phyloP scores from a whole-genome alignment of 2,888 invertebrate genomes.

The Pristionchus arcanus region DNA sequence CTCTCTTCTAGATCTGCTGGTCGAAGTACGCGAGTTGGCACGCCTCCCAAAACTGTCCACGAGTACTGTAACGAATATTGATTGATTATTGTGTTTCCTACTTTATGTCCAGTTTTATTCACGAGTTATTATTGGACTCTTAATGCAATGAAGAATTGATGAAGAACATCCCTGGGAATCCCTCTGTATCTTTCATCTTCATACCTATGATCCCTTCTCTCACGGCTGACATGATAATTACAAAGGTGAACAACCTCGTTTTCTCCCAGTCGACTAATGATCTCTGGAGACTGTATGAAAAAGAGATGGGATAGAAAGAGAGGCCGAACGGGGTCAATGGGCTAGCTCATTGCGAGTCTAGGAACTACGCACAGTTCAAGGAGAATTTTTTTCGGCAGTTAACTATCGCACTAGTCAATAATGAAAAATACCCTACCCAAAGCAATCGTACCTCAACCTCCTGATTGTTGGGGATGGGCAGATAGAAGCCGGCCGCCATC shows the following conservation, averaged over 20 bases:
- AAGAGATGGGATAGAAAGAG: neutral
- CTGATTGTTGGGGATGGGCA: slow-evolving; percentile 8
- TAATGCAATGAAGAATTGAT: neutral
- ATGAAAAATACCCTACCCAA: no score
- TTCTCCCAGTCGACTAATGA: neutral
- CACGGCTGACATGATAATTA: slow-evolving; percentile 14
- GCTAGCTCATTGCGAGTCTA: neutral
- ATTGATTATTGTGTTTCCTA: no score
- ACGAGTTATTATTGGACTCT: no score
- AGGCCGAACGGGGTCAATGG: neutral
- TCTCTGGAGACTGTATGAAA: neutral
- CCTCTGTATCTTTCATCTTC: neutral
- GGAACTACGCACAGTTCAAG: neutral
- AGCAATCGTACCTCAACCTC: neutral
- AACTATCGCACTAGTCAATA: no score
- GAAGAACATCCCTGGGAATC: neutral
- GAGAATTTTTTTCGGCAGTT: neutral
- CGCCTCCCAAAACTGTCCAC: slow-evolving; percentile 17
- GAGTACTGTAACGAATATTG: slow-evolving; percentile 18
- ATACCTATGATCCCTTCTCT: neutral
- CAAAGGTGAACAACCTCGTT: slow-evolving; percentile 58
- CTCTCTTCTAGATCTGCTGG: neutral
- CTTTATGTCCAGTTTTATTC: no score
- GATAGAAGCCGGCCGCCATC: slow-evolving; percentile 60
- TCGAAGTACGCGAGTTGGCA: slow-evolving; percentile 7